Percentiles rank a stretch among this genome's conserved stretches.
phyloP scores from a whole-genome alignment of 2,113 vertebrate genomes.

The Mionectes macconnelli region DNA sequence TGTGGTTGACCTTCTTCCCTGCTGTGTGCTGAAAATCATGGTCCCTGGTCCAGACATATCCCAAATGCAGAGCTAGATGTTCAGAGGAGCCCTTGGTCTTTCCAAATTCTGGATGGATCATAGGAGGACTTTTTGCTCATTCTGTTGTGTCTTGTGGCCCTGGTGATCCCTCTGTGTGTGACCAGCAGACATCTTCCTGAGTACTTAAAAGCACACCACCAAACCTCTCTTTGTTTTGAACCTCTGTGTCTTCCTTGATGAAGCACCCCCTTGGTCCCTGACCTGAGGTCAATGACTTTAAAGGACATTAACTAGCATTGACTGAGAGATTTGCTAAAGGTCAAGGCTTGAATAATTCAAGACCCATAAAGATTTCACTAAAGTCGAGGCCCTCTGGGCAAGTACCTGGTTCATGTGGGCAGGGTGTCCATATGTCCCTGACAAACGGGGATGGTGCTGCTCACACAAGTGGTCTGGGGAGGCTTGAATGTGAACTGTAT shows the following conservation, averaged over 20 bases:
- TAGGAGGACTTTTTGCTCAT: not conserved
- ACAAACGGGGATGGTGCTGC: not conserved
- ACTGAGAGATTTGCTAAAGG: slow-evolving; percentile 67
- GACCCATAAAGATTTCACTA: slow-evolving; percentile 53
- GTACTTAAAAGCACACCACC: not conserved
- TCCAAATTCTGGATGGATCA: not conserved
- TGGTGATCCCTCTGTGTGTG: not conserved
- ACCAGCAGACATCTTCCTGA: not conserved
- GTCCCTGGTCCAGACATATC: not conserved
- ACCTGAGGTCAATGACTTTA: slow-evolving; percentile 63
- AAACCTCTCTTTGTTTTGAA: not conserved
- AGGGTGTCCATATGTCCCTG: not conserved
- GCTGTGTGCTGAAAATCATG: not conserved
- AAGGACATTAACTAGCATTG: slow-evolving; percentile 65
- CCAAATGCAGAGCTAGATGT: not conserved
- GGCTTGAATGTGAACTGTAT: not conserved
- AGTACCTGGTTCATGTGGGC: not conserved
- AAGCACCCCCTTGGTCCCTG: slow-evolving; percentile 60
- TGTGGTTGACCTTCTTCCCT: not conserved
- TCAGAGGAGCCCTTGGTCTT: not conserved
- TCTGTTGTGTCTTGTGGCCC: not conserved
- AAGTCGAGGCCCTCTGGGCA: slow-evolving; percentile 49
- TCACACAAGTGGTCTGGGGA: not conserved
- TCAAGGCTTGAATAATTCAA: slow-evolving; percentile 68
- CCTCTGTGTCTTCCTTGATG: slow-evolving; percentile 19